Base-by-base conservation (phyloP, 2,888 invertebrate species). In the Iphiclides podalirius region DNA sequence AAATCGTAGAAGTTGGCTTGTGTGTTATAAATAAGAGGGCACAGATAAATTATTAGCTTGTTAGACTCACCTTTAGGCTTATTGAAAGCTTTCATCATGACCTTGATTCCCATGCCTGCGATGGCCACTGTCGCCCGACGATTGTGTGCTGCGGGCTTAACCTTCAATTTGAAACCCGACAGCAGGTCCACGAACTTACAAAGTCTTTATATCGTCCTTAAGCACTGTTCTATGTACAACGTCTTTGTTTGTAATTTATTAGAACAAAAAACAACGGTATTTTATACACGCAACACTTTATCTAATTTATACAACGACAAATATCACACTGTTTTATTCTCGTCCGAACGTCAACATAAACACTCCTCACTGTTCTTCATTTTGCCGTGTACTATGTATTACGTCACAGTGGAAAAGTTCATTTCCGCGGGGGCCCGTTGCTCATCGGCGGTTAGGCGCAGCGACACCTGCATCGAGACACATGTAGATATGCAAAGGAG, bases 101-200 rank as follows among this genome's bases (percentile, higher is more conserved):
- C 91, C 92, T 94, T 94, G 92, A 94, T 94, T 94, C 94, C 94
- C 94, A 95, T 94, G 90, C 94, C 94, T 89, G 89, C 89, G 67
- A 82, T 79, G 75, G 79, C 81, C 80, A 76, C 80, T 78, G 79
- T 72, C 79, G 76, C 82, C 79, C 58, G 67, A 72, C 67, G 62
- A 59, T 63, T 63, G 73, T 74, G 73, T 75, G 72, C 66, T 67
- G 72, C 71, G 76, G 72, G 73, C 75, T 58, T 62, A 69, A n/a
- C n/a, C 63, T 71, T 68, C 66, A 61, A 64, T 60, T 60, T 57
- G 15, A 47, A 63, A 66, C 64, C 64, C 64, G 55, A 59, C 61
- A 63, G 58, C 59, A 66, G 66, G 64, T 63, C 57, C 66, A 59
- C 62, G 67, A 67, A 64, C 61, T 60, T 47, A 60, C 57, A 55